These are phyloP conservation scores for Adoxophyes honmai DNA, from an alignment of 1,140 invertebrate species.

Conservation along the genomic window DNA sequence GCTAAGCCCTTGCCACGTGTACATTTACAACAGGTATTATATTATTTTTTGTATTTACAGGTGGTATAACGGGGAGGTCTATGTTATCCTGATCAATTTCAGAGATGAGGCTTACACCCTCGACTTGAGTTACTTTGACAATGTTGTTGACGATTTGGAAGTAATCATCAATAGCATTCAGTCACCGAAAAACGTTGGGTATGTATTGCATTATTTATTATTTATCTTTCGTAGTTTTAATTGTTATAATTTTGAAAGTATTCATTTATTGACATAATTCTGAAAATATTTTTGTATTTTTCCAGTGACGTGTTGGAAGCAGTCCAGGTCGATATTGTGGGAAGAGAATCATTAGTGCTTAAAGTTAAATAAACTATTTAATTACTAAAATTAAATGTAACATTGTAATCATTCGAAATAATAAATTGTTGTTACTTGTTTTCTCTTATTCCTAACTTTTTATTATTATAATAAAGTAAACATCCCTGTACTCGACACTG, in stretches of 20 bases:
- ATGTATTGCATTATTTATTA: conserved; percentile 25
- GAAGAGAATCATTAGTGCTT: conserved; percentile 48
- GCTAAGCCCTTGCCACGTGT: too few species aligned
- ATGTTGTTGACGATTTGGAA: conserved; percentile 59
- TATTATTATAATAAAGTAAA: too few species aligned
- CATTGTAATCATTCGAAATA: too few species aligned
- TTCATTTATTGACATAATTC: too few species aligned
- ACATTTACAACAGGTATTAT: too few species aligned
- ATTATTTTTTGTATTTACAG: conserved; percentile 21
- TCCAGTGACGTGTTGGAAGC: conserved; percentile 49
- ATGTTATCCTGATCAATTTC: conserved; percentile 54
- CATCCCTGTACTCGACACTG: too few species aligned
- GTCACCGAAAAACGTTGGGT: conserved; percentile 67
- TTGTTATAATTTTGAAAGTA: too few species aligned
- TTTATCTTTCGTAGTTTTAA: too few species aligned
- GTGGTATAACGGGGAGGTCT: conserved; percentile 46
- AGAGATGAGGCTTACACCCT: conserved; percentile 38
- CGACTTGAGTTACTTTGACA: conserved; percentile 59
- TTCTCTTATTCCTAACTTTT: too few species aligned
- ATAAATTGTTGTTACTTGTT: too few species aligned
- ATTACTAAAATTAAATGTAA: too few species aligned
- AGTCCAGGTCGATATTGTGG: conserved; percentile 28
- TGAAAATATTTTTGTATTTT: conserved; percentile 14
- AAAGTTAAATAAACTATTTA: conserved; percentile 32
- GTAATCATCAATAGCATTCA: conserved; percentile 62